Percentiles rank a stretch among this genome's conserved stretches.
phyloP scores from a whole-genome alignment of 2,888 invertebrate genomes.

The Lordiphosa fenestrarum region DNA sequence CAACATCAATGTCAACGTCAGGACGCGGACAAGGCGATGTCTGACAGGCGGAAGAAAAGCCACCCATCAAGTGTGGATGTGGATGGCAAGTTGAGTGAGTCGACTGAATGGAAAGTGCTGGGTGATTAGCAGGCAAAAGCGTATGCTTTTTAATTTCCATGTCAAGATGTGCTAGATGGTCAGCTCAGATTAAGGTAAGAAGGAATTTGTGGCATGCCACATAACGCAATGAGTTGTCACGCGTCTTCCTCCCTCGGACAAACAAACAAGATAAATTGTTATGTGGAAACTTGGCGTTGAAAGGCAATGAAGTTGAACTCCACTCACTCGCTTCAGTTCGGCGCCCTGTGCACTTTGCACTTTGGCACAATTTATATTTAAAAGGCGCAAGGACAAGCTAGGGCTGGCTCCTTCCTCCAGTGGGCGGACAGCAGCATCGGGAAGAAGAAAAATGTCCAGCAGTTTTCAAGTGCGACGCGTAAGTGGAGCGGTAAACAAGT shows the following conservation, averaged over 20 bases:
- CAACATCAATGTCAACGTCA: slow-evolving; percentile 67
- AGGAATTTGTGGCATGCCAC: no score
- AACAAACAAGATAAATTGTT: slow-evolving; percentile 67
- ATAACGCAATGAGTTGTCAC: slow-evolving; percentile 27
- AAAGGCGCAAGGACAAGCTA: slow-evolving; percentile 30
- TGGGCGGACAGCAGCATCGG: slow-evolving; percentile 3
- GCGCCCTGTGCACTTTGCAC: slow-evolving; percentile 39
- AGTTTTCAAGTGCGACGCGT: slow-evolving; percentile 54
- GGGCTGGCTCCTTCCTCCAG: slow-evolving; percentile 4
- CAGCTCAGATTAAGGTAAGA: slow-evolving; percentile 2
- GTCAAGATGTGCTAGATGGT: slow-evolving; percentile 29
- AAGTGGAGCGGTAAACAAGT: slow-evolving; percentile 72
- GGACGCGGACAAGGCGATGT: slow-evolving; percentile 44
- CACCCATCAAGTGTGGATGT: slow-evolving; percentile 36
- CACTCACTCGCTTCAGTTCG: slow-evolving; percentile 8
- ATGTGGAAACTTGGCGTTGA: slow-evolving; percentile 49
- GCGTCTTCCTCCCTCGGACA: slow-evolving; percentile 14
- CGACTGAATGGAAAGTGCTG: slow-evolving; percentile 33
- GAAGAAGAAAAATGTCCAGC: slow-evolving; percentile 41
- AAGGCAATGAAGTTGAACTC: slow-evolving; percentile 33
- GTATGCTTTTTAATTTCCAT: slow-evolving; percentile 49
- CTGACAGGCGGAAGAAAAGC: slow-evolving; percentile 48
- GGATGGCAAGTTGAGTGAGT: slow-evolving; percentile 18
- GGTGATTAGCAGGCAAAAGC: slow-evolving; percentile 34
- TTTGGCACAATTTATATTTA: slow-evolving; percentile 49